Evolutionary conservation across 2,797 vertebrate genomes (phyloP).

Genomic region (Semaprochilodus insignis): DNA sequence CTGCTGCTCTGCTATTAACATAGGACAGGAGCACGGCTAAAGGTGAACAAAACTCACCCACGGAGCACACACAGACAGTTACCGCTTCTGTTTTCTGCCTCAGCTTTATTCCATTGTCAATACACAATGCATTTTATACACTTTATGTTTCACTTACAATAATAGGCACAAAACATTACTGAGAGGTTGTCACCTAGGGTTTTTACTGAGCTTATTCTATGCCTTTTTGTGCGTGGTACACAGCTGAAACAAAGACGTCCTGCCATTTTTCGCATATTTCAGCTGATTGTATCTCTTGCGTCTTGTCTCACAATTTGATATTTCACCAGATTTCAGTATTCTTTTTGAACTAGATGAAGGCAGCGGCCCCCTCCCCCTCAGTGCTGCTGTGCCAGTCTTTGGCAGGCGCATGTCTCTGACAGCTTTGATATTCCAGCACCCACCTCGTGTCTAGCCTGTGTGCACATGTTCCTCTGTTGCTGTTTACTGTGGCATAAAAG

Average conservation of each 20-base stretch:
- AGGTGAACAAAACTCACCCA: slow-evolving; percentile 38
- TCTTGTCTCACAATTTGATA: slow-evolving; percentile 33
- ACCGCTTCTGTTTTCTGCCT: neutral
- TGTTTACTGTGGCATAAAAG: slow-evolving; percentile 39
- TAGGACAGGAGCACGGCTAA: slow-evolving; percentile 40
- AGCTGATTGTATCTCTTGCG: slow-evolving; percentile 12
- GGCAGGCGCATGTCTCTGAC: slow-evolving; percentile 36
- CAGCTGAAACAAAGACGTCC: neutral
- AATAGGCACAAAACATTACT: slow-evolving; percentile 5
- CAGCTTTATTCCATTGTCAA: neutral
- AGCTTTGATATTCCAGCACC: slow-evolving; percentile 53
- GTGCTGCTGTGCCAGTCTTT: slow-evolving; percentile 41
- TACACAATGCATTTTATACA: neutral
- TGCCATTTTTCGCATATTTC: neutral
- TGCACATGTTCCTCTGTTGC: slow-evolving; percentile 25
- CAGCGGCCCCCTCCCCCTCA: slow-evolving; percentile 20
- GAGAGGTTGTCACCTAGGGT: slow-evolving; percentile 2
- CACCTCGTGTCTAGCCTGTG: slow-evolving; percentile 41
- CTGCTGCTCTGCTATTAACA: slow-evolving; percentile 47
- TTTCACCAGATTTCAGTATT: slow-evolving; percentile 21
- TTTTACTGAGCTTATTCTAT: neutral
- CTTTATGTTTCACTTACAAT: neutral
- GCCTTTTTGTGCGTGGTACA: neutral
- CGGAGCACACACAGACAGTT: slow-evolving; percentile 7
- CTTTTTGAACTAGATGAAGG: slow-evolving; percentile 34